These are phyloP conservation scores for Sinocyclocheilus rhinocerous DNA, from an alignment of 2,113 vertebrate genomes.

Conservation along the genomic window DNA sequence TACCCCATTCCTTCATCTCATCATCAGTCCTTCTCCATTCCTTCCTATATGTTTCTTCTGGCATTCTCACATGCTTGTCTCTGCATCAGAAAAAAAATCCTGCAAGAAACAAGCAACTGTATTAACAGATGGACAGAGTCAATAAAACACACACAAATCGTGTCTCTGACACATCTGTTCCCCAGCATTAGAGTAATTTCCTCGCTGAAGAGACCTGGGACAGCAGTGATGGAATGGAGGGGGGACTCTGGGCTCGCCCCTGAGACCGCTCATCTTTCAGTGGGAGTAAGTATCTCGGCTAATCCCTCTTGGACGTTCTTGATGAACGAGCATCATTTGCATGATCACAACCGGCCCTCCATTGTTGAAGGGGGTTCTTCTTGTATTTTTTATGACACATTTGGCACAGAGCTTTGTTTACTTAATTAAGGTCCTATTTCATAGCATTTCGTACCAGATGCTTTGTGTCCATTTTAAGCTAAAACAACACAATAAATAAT, in stretches of 20 bases:
- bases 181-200: slow-evolving; percentile 69
- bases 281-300: slow-evolving; percentile 30
- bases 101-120: slow-evolving; percentile 76
- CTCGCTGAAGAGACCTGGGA: slow-evolving; percentile 57
- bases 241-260: not conserved
- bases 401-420: slow-evolving; percentile 34
- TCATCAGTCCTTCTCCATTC: slow-evolving; percentile 63
- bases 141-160: slow-evolving; percentile 82
- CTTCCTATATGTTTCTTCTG: slow-evolving; percentile 65
- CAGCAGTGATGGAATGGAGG: slow-evolving; percentile 21
- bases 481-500: slow-evolving; percentile 18
- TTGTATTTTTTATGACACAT: slow-evolving; percentile 34
- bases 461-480: not conserved
- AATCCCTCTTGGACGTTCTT: slow-evolving; percentile 39
- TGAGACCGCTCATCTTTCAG: slow-evolving; percentile 38
- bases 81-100: slow-evolving; percentile 75
- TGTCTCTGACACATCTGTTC: slow-evolving; percentile 76
- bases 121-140: slow-evolving; percentile 84
- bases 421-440: not conserved
- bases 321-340: slow-evolving; percentile 39
- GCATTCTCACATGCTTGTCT: slow-evolving; percentile 36
- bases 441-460: not conserved
- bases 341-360: slow-evolving; percentile 6
- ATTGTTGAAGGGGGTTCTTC: slow-evolving; percentile 6
- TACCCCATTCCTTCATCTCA: not conserved